Base-by-base conservation (phyloP, 2,888 invertebrate species). In the Acronicta alni region DNA sequence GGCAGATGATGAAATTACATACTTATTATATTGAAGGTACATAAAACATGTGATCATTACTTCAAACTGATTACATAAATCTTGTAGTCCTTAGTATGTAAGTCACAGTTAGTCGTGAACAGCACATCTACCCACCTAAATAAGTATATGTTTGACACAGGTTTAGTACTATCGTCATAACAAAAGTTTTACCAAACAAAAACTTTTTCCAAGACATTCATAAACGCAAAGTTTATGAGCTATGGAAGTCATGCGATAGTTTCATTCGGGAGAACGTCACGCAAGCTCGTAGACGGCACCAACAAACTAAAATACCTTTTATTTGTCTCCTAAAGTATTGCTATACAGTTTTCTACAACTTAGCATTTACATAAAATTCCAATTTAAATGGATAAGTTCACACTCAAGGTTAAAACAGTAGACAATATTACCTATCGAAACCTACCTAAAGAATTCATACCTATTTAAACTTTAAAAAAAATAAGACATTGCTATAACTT, bases 171-270 rank as follows among this genome's bases (percentile, higher is more conserved):
- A 63, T 57, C 61, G 69, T 71, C 67, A 72, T 72, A 71, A 70
- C 62, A 75, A 81, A 85, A 86, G 77, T 82, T 83, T 76, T 51
- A 53, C 58, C 44, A 57, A 75, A 79, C 75, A 73, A 82, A 83
- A 85, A 87, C 72, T 81, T 82, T 81, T 61, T 57, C 66, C 68
- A 71, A 80, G 81, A 85, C 83, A 84, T 85, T 82, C 80, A 82
- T 83, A 86, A 85, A 80, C 65, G 57, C 61, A 69, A 84, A 85
- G 75, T 87, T 86, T 84, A 83, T 80, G 81, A 79, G 74, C 73
- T 73, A 79, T 79, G 77, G 77, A 69, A 81, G 86, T 77, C 88
- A 86, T 87, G 87, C 86, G 73, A 88, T 84, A 79, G 83, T 86
- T 82, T 80, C 73, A 75, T 77, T 81, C 66, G 75, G 61, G 59